These are phyloP conservation scores for Leptinotarsa texana DNA, from an alignment of 1,140 invertebrate species.

Conservation along the genomic window DNA sequence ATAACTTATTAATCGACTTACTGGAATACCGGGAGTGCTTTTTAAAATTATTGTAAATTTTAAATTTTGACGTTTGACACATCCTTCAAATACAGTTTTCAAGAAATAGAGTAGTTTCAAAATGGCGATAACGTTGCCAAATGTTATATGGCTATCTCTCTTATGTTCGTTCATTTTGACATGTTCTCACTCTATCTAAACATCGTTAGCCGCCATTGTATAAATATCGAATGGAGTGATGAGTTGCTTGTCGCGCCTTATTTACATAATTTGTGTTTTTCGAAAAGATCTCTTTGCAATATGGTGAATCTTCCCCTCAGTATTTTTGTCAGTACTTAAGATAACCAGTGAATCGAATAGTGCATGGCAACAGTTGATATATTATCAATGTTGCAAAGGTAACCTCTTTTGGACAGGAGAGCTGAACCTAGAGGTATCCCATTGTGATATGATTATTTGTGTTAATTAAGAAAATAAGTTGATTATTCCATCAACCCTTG, in stretches of 20 bases:
- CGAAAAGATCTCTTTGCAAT: constrained; percentile 9
- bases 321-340: constrained; percentile 10
- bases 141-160: constrained; percentile 2
- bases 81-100: neutral
- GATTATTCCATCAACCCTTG: neutral
- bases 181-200: constrained; percentile 47
- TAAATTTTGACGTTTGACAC: constrained; percentile 9
- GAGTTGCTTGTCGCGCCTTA: constrained; percentile 42
- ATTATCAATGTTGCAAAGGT: constrained; percentile 29
- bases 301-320: constrained; percentile 1
- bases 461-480: neutral
- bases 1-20: too few species aligned
- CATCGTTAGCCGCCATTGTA: constrained; percentile 53
- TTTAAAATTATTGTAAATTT: too few species aligned
- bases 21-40: too few species aligned
- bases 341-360: neutral
- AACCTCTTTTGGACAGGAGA: constrained; percentile 20
- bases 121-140: constrained; percentile 15
- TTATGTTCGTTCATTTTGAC: neutral
- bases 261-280: constrained; percentile 40
- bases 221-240: constrained; percentile 40
- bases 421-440: constrained; percentile 13
- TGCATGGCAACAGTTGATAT: neutral
- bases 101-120: constrained; percentile 10
- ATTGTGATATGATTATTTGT: constrained; percentile 15